Evolutionary conservation across 2,888 invertebrate species (phyloP), one percentile per base, ranked within the genome.

Genomic region (Phaonia tiefii): DNA sequence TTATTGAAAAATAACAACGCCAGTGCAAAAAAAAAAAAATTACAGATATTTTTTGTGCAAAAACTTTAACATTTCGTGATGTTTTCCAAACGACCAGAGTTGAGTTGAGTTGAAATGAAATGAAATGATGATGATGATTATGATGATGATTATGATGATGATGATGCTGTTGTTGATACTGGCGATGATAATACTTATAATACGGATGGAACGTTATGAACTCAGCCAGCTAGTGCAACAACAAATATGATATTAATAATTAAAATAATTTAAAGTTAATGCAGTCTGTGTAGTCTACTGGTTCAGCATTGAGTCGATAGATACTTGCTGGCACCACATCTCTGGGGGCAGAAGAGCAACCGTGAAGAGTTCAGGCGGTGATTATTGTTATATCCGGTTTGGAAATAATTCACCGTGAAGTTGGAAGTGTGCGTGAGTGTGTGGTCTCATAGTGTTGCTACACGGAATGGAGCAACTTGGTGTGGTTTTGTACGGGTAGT

Each of bases 201-300:
- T 63, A 63, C 63, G 63, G 63, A 42, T 37, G 37, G 15, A 58
- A 37, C 31, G 26, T 31, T 31, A n/a, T 31, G 31, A 54, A 11
- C 51, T 5, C 58, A 26, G n/a, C 58, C 13, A 31, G 17, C n/a
- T 37, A n/a, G 2, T 44, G 22, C 37, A 31, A 37, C 39, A 13
- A 74, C 70, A 66, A 75, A 75, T 69, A 69, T 54, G 25, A 69
- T 54, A 69, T 69, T 69, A 69, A 75, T 78, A 75, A 81, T 78
- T 78, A 72, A 78, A 81, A 78, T 81, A 78, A 75, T 78, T 81
- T 78, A 67, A 77, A 63, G 54, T 78, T 63, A 75, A 46, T 67
- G 75, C 77, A 75, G 42, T 37, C 4, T 31, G 4, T 31, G 31
- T 39, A 20, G 58, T 31, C 15, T 31, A 15, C 37, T 31, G 2